A percentile compares a stretch with the other conserved stretches of the same genome.
phyloP scores from a whole-genome alignment of 2,797 vertebrate species.

The Clamator glandarius region DNA sequence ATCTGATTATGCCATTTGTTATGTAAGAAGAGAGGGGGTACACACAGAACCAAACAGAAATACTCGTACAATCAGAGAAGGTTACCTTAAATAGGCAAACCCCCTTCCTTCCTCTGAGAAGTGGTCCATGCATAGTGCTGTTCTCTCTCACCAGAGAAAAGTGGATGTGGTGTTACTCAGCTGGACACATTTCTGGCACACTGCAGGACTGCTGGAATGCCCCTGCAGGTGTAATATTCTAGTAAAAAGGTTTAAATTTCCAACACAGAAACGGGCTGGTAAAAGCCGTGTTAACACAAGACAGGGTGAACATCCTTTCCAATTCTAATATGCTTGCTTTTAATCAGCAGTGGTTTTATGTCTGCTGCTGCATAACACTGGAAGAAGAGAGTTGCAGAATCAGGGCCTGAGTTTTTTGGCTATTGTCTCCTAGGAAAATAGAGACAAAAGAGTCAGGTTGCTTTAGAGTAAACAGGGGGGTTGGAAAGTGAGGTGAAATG shows the following conservation, averaged over 20 bases:
- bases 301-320: neutral
- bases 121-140: neutral
- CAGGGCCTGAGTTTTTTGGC: neutral
- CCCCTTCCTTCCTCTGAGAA: neutral
- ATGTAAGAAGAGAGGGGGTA: neutral
- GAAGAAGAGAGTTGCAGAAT: constrained; percentile 7
- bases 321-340: neutral
- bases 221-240: neutral
- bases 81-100: neutral
- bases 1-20: constrained; percentile 17
- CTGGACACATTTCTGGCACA: neutral
- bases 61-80: neutral
- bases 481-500: constrained; percentile 32
- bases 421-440: constrained; percentile 28
- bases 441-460: constrained; percentile 19
- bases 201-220: neutral
- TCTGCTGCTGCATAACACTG: constrained; percentile 10
- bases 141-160: neutral
- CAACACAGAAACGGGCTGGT: neutral
- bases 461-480: constrained; percentile 23
- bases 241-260: neutral
- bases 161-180: neutral
- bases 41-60: neutral
- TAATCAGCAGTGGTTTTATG: neutral
- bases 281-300: neutral